phyloP scores from a whole-genome alignment of 2,888 invertebrate genomes.

The Idaea biselata region DNA sequence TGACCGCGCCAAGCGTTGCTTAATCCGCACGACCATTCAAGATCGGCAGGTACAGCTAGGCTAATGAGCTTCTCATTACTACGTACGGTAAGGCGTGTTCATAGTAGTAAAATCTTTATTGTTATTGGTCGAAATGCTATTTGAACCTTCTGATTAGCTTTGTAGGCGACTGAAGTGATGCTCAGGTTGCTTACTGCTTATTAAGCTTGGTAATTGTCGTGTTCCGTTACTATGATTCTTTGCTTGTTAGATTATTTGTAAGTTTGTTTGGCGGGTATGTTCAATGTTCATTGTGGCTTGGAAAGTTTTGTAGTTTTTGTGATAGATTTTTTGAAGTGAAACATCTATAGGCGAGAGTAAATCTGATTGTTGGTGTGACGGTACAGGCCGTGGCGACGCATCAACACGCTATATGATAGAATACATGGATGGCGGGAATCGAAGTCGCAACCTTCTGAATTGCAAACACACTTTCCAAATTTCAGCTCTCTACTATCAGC shows the following conservation, averaged over 20 bases:
- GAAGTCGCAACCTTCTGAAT: no score
- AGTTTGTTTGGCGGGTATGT: neutral
- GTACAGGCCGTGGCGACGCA: no score
- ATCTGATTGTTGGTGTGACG: no score
- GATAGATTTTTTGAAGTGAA: neutral
- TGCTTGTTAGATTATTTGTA: neutral
- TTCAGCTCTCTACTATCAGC: no score
- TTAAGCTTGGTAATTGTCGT: neutral
- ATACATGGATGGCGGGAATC: no score
- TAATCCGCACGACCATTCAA: no score
- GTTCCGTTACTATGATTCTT: neutral
- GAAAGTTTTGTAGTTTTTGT: neutral
- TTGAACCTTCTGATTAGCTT: slow-evolving; percentile 20
- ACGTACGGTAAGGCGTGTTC: neutral
- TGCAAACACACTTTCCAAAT: no score
- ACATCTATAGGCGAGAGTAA: no score
- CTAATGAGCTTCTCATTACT: no score
- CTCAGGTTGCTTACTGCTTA: neutral
- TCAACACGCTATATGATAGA: no score
- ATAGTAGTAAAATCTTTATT: slow-evolving; percentile 7
- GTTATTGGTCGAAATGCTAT: slow-evolving; percentile 26
- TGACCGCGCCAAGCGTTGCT: no score
- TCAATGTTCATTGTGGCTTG: neutral
- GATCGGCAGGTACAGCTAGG: no score
- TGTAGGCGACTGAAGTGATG: slow-evolving; percentile 20